These are phyloP conservation scores for Champsocephalus esox DNA, from an alignment of 2,797 vertebrate species.

Conservation along the genomic window DNA sequence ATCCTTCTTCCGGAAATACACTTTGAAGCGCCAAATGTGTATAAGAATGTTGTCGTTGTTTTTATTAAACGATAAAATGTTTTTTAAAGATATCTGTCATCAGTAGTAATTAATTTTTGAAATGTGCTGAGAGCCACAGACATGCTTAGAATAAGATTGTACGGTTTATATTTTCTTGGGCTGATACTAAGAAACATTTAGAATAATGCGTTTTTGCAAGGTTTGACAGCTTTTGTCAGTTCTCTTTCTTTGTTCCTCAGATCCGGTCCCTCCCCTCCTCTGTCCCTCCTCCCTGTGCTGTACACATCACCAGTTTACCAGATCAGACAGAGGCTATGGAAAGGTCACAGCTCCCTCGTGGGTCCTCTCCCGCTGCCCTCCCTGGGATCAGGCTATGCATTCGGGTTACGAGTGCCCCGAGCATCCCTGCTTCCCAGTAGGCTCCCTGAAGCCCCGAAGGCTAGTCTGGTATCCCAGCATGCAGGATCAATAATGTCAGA, in stretches of 20 bases:
- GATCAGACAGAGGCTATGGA: constrained; percentile 58
- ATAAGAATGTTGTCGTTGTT: background rate
- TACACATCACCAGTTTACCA: constrained; percentile 39
- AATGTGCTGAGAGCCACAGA: background rate
- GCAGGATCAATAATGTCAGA: constrained; percentile 73
- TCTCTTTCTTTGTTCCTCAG: constrained; percentile 14
- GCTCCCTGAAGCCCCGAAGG: constrained; percentile 41
- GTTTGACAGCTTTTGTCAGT: constrained; percentile 26
- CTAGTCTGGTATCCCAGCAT: constrained; percentile 71
- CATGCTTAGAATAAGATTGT: background rate
- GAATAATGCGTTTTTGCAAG: background rate
- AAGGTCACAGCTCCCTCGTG: constrained; percentile 73
- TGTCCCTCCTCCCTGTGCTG: constrained; percentile 35
- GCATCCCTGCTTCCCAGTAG: constrained; percentile 44
- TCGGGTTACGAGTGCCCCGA: constrained; percentile 30
- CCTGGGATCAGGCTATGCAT: constrained; percentile 41
- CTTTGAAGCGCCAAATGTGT: background rate
- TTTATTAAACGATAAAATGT: background rate
- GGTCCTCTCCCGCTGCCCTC: constrained; percentile 57
- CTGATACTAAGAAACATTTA: background rate
- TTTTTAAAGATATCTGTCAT: background rate
- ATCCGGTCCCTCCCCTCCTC: constrained; percentile 8
- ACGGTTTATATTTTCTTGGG: background rate
- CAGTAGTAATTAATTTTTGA: background rate
- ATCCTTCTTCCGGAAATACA: background rate